Evolutionary conservation across 92 coral and sea anemone species (phyloP), one percentile per base, ranked within the genome.

Genomic region (Porites cylindrica): DNA sequence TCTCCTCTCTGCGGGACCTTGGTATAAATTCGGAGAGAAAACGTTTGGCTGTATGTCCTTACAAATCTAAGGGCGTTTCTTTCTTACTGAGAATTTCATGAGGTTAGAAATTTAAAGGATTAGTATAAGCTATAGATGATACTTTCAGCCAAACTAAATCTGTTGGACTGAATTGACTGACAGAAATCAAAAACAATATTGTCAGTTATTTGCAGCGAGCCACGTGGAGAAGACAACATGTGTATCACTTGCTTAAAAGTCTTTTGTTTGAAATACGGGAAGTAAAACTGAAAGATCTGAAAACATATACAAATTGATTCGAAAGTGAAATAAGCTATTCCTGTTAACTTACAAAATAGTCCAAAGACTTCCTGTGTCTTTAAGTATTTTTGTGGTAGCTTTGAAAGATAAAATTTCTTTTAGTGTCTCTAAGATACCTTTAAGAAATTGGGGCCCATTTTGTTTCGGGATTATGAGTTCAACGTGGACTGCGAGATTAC

Each of bases 171-270:
- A 38, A 38, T 38, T 26, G 29, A 5, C 4, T 10, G 18, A 38
- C 16, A 1, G 53, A 78, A 60, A 47, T 2, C 26, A 9, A 38
- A 7, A 78, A 29, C 70, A 60, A n/a, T 77, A 38, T 59, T 67
- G 76, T 71, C 19, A 66, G 19, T 51, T 26, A 14, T 56, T 56
- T 56, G 11, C 61, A 56, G 47, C 7, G 12, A 7, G 54, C 86
- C 86, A 82, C 86, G 86, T 82, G 86, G 78, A 8, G 78, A 82
- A 70, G 38, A 58, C 19, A 82, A 72, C 86, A 82, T 82, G 86
- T 71, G 86, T 68, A 82, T 82, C 6, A 71, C 62, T 8, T 16
- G 69, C 59, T 19, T 56, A 81, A 59, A 82, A 56, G 64, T 20
- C 1, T 62, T 4, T 9, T 8, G 16, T 6, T 19, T 53, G 14